Evolutionary conservation across 2,888 invertebrate species (phyloP).

Genomic region (Polymixis flavicincta): DNA sequence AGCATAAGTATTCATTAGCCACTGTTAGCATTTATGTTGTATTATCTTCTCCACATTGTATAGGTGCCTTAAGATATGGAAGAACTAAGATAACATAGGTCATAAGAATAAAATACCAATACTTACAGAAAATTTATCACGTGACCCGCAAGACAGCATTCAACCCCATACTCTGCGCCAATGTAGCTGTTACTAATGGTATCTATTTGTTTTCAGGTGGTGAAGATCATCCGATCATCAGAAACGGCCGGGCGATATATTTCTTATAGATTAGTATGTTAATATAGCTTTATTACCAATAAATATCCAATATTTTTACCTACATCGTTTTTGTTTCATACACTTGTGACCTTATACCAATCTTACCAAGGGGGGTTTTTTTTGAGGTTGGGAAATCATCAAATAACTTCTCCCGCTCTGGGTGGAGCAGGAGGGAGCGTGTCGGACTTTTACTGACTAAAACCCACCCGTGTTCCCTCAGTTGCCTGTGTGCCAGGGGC

Average conservation of each 20-base stretch:
- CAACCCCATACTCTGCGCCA: neutral
- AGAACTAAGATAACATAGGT: neutral
- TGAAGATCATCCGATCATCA: slow-evolving; percentile 99
- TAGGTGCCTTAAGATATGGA: neutral
- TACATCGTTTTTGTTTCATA: slow-evolving; percentile 13
- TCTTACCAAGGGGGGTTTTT: no score
- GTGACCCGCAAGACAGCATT: neutral
- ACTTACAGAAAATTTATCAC: neutral
- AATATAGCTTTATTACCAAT: slow-evolving; percentile 67
- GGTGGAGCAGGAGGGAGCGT: no score
- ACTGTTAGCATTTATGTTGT: no score
- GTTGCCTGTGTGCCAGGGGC: no score
- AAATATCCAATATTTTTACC: slow-evolving; percentile 57
- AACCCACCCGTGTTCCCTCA: no score
- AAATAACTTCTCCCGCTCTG: no score
- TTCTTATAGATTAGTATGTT: slow-evolving; percentile 98
- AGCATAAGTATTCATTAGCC: no score
- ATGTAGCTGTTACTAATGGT: neutral
- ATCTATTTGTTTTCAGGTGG: slow-evolving; percentile 92
- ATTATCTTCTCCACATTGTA: no score
- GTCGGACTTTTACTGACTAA: no score
- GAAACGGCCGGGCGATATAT: slow-evolving; percentile 99
- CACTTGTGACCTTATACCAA: no score
- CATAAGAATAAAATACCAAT: neutral
- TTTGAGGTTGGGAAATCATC: no score